phyloP scores from a whole-genome alignment of 2,113 vertebrate genomes.

The Marcusenius ussheri region DNA sequence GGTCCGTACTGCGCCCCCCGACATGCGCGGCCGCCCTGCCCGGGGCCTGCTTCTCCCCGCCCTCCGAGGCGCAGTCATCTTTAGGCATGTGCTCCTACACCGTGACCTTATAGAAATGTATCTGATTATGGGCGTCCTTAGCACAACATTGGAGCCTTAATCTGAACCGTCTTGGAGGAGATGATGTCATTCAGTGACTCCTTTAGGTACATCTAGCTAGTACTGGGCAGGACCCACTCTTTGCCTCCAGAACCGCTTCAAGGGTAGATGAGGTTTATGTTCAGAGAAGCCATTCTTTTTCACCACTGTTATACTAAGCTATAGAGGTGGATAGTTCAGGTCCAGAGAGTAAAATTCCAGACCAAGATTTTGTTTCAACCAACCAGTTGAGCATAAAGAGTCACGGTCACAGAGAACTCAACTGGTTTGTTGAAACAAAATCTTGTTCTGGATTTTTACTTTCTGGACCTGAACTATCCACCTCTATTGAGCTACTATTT shows the following conservation, averaged over 20 bases:
- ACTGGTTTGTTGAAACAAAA: not conserved
- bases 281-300: not conserved
- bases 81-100: not conserved
- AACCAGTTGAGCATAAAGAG: not conserved
- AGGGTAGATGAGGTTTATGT: not conserved
- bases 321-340: not conserved
- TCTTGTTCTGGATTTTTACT: not conserved
- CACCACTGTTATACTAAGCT: not conserved
- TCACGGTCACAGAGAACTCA: not conserved
- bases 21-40: conserved; percentile 59
- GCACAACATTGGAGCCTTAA: conserved; percentile 34
- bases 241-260: not conserved
- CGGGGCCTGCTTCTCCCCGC: not conserved
- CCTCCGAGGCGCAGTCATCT: not conserved
- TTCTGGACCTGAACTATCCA: not conserved
- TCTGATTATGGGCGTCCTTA: conserved; percentile 52
- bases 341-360: not conserved
- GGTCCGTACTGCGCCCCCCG: conserved; percentile 83
- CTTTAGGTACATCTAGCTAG: not conserved
- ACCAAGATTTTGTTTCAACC: not conserved
- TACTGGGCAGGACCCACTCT: not conserved
- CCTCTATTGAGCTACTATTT: not conserved
- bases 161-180: not conserved
- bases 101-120: conserved; percentile 52
- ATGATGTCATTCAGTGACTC: not conserved